Evolutionary conservation across 2,888 invertebrate species (phyloP), one percentile per base, ranked within the genome.

Genomic region (Brenthis ino): DNA sequence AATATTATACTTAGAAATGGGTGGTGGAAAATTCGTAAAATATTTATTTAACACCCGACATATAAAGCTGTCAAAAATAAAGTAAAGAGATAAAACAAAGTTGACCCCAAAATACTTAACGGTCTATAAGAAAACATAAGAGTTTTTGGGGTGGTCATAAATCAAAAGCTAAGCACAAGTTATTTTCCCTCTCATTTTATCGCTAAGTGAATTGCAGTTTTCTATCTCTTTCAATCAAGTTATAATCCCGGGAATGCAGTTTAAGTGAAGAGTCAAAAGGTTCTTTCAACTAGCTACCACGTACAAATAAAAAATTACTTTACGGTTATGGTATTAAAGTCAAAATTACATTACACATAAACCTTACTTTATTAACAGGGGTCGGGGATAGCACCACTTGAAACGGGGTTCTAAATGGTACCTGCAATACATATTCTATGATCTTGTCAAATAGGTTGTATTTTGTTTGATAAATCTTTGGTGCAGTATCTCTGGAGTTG

Each of bases 161-260:
- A 67, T 67, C 64, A 54, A 56, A 70, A 50, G 61, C 11, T 50
- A 48, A 55, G 55, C 47, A 33, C 55, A 60, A 24, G 28, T 54
- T 43, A 28, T 37, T 5, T 57, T 20, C 47, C 51, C 11, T 68
- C 67, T 37, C 57, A 43, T 61, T 60, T 54, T 53, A 50, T 57
- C 65, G 11, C 33, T 28, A 50, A 6, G 1, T 11, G 50, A 54
- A 50, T 16, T 43, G 28, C 28, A 16, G 24, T 8, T 14, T 48
- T 51, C 51, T 37, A 48, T 74, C 74, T 63, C 69, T 64, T 58
- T 74, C 64, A 14, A 64, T 37, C 68, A 33, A 8, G 55, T 53
- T 64, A 50, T 60, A 57, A 64, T 61, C 68, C 72, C 66, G 56
- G 63, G 65, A 61, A 66, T 68, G 72, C 70, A 69, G 68, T 73